phyloP scores from a whole-genome alignment of 2,888 invertebrate species.

The Ormyrus pomaceus region DNA sequence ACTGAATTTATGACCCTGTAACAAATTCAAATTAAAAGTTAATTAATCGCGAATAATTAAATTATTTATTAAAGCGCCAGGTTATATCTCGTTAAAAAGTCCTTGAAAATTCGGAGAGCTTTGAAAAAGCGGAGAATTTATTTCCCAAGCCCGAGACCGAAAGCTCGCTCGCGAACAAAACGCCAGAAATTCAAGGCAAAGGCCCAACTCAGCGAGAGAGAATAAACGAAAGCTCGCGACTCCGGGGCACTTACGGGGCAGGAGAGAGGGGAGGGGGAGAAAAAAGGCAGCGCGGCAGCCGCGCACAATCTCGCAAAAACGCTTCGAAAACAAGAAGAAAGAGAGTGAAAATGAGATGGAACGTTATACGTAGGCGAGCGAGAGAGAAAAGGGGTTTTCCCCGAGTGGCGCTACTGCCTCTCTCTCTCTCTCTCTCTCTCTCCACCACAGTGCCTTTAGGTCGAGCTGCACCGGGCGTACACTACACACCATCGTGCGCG shows the following conservation, averaged over 20 bases:
- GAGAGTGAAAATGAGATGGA: constrained; percentile 57
- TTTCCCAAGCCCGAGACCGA: neutral
- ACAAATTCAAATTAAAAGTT: neutral
- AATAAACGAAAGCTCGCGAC: constrained; percentile 31
- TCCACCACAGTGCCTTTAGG: constrained; percentile 8
- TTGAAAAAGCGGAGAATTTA: constrained; percentile 9
- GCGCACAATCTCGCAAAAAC: constrained; percentile 55
- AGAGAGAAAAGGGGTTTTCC: constrained; percentile 58
- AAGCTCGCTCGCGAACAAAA: constrained; percentile 15
- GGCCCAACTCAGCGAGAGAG: constrained; percentile 6
- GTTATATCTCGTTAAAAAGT: neutral
- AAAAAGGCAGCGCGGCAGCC: constrained; percentile 26
- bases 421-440: neutral
- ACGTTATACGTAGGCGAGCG: constrained; percentile 32
- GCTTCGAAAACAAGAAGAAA: constrained; percentile 56
- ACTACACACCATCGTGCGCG: constrained; percentile 57
- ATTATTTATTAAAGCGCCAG: too few relatives aligned
- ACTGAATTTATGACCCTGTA: neutral
- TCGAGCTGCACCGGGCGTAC: constrained; percentile 67
- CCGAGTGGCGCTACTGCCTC: constrained; percentile 22
- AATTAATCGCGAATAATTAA: too few relatives aligned
- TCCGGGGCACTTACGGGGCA: neutral
- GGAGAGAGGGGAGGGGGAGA: constrained; percentile 9
- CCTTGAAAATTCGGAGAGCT: neutral
- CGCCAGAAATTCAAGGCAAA: constrained; percentile 29